These are phyloP conservation scores for Ameiurus melas DNA, from an alignment of 2,113 vertebrate genomes.

Conservation along the genomic window DNA sequence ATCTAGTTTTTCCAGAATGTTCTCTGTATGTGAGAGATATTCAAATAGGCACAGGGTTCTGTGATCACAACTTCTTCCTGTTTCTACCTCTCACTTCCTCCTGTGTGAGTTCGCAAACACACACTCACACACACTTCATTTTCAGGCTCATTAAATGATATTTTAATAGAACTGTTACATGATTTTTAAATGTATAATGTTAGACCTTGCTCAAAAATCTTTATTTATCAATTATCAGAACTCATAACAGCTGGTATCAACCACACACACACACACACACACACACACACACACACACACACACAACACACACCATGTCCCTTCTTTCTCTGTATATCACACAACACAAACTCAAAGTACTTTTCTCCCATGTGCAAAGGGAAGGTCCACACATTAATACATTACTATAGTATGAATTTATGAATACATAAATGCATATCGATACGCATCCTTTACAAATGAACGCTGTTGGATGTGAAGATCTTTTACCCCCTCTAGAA, in stretches of 20 bases:
- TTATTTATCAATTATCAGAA: neutral
- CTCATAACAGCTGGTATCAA: neutral
- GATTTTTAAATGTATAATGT: neutral
- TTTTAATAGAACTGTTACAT: neutral
- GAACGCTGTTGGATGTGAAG: neutral
- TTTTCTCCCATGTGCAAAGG: neutral
- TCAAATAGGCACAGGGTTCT: constrained; percentile 32
- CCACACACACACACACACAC: neutral
- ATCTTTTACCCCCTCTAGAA: neutral
- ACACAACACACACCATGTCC: neutral
- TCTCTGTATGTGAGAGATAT: neutral
- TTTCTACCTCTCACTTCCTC: constrained; percentile 41
- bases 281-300: neutral
- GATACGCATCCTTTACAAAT: neutral
- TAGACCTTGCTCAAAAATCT: neutral
- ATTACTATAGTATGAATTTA: neutral
- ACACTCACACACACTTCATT: neutral
- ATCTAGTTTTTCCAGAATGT: neutral
- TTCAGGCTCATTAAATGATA: neutral
- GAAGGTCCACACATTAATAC: neutral
- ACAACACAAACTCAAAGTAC: neutral
- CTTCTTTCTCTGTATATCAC: neutral
- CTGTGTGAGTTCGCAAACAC: neutral
- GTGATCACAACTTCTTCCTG: constrained; percentile 44
- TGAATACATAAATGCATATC: neutral